Evolutionary conservation across 2,797 vertebrate genomes (phyloP), one percentile per base, ranked within the genome.

Genomic region (Urophycis tenuis): DNA sequence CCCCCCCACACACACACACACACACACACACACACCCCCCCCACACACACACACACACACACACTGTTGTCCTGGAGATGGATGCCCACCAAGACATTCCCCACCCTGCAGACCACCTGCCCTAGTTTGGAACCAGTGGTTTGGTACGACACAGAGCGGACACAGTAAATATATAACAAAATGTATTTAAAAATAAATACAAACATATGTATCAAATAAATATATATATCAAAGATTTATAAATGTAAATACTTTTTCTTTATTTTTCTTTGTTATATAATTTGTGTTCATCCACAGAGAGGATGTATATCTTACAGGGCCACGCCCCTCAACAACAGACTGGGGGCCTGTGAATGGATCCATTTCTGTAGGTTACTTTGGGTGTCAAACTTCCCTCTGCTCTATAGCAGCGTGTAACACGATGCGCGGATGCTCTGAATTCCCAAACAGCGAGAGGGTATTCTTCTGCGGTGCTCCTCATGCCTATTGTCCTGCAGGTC

Each of bases 401-500:
- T 60, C n/a, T 25, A 25, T 25, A 60, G 53, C 53, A 5, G 31
- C 74, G 75, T 83, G 72, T 72, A 79, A 84, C 35, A 33, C 73
- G 60, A 88, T 39, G 36, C 79, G 79, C 70, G 78, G 73, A 83
- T 76, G 86, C 79, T 86, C 75, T 64, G 76, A 79, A 86, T 81
- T 84, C 83, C 80, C 70, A 10, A 11, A 14, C 39, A 30, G 81
- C n/a, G 53, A 25, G 72, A 32, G 3, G 4, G 60, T 36, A 31
- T 83, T 84, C 77, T 87, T 82, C 76, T 81, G 34, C 0, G 15
- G 72, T 49, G 49, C 41, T 31, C 35, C 79, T 83, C 60, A 5
- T 64, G 74, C 45, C 87, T 67, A 82, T 92, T 91, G 85, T 89
- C 77, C 83, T 74, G 22, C 72, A 76, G 82, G 60, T 81, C 45